Evolutionary conservation across 1,140 invertebrate genomes (phyloP).

Genomic region (Trissolcus basalis): DNA sequence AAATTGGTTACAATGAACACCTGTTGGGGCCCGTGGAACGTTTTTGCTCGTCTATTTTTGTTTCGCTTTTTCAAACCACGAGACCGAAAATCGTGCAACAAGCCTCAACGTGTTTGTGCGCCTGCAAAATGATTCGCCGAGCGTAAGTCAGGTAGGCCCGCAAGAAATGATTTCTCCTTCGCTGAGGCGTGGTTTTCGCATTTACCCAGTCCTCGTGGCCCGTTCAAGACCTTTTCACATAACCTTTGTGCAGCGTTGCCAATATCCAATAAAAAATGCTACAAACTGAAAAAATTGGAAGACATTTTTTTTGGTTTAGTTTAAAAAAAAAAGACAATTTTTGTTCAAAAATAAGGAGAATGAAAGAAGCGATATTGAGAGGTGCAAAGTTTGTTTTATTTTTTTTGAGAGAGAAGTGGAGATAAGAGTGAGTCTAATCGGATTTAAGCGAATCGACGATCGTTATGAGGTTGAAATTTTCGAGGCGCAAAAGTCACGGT

Average conservation of each 20-base stretch:
- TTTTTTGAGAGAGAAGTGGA: neutral
- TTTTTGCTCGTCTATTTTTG: neutral
- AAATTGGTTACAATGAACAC: slow-evolving; percentile 23
- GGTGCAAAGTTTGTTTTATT: neutral
- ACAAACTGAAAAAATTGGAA: neutral
- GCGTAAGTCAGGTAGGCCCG: slow-evolving; percentile 39
- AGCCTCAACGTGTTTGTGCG: slow-evolving; percentile 14
- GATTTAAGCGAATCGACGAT: slow-evolving; percentile 22
- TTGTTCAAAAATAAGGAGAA: no score
- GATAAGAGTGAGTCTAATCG: slow-evolving; percentile 9
- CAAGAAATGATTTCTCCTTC: slow-evolving; percentile 5
- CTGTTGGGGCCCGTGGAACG: slow-evolving; percentile 12
- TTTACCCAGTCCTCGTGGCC: slow-evolving; percentile 3
- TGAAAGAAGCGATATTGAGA: no score
- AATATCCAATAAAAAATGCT: neutral
- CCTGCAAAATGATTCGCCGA: slow-evolving; percentile 12
- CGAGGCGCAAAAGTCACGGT: slow-evolving; percentile 21
- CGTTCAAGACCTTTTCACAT: slow-evolving; percentile 6
- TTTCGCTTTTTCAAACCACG: neutral
- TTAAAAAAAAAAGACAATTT: no score
- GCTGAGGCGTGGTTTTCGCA: slow-evolving; percentile 48
- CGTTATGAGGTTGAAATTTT: slow-evolving; percentile 40
- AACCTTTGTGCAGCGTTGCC: neutral
- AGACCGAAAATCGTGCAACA: slow-evolving; percentile 2
- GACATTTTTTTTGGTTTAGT: no score